A percentile compares a stretch with the other conserved stretches of the same genome.
These are phyloP conservation scores for Pseudoips prasinana DNA, from an alignment of 2,888 invertebrate genomes.

Conservation along the genomic window DNA sequence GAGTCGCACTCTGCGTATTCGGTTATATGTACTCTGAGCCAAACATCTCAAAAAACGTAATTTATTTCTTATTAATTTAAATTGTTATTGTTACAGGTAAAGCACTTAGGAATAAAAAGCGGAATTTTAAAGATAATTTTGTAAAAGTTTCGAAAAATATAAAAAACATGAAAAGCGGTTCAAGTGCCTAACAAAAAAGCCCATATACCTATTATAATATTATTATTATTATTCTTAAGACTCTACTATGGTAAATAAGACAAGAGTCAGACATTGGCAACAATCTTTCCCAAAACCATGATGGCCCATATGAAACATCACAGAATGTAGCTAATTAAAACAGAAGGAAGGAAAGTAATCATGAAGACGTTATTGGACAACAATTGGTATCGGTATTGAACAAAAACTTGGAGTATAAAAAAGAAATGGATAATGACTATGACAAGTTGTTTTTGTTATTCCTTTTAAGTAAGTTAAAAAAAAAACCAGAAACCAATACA, in stretches of 20 bases:
- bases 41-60: too few species aligned
- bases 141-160: slow-evolving; percentile 4
- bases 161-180: slow-evolving; percentile 7
- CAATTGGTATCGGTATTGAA: too few species aligned
- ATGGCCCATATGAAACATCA: slow-evolving; percentile 9
- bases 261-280: too few species aligned
- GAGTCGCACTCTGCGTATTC: too few species aligned
- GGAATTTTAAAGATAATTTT: slow-evolving; percentile 5
- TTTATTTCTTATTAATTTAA: too few species aligned
- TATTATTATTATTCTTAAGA: slow-evolving; percentile 5
- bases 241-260: neutral
- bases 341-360: slow-evolving; percentile 5
- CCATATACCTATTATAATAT: slow-evolving; percentile 6
- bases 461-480: too few species aligned
- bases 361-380: slow-evolving; percentile 7
- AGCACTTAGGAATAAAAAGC: slow-evolving; percentile 4
- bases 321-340: slow-evolving; percentile 7
- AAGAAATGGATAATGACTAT: too few species aligned
- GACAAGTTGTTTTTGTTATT: too few species aligned
- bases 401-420: too few species aligned
- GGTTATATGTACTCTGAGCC: too few species aligned
- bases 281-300: neutral
- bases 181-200: slow-evolving; percentile 4
- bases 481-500: too few species aligned
- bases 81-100: too few species aligned